These are phyloP conservation scores for Lamprotornis superbus DNA, from an alignment of 2,113 vertebrate genomes.

Conservation along the genomic window DNA sequence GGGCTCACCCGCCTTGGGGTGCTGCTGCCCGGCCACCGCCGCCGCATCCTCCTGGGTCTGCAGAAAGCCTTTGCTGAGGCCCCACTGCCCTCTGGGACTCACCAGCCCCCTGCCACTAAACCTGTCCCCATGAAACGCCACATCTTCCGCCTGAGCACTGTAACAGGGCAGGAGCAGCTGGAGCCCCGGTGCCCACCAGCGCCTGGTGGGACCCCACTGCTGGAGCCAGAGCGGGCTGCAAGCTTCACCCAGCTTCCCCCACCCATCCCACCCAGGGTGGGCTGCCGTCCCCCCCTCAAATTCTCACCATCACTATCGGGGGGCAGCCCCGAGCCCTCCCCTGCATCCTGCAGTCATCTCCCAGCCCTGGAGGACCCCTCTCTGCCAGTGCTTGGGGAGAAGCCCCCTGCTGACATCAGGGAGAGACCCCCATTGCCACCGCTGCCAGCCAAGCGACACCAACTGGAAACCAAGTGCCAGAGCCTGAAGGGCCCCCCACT, in stretches of 20 bases:
- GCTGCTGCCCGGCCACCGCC: conserved; percentile 84
- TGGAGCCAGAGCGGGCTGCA: neutral
- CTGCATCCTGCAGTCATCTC: neutral
- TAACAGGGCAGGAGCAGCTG: fast-evolving
- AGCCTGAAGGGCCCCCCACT: conserved; percentile 50
- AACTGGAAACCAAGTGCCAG: conserved; percentile 35
- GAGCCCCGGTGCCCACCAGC: neutral
- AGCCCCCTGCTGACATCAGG: neutral
- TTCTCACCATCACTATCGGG: neutral
- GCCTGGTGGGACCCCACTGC: neutral
- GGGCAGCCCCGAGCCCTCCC: fast-evolving
- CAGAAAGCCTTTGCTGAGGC: conserved; percentile 65
- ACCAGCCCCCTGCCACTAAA: neutral
- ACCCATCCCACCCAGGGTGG: conserved; percentile 85
- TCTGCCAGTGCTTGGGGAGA: neutral
- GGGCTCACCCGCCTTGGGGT: conserved; percentile 81
- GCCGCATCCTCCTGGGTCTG: conserved; percentile 85
- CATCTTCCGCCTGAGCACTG: conserved; percentile 55
- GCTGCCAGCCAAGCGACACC: conserved; percentile 75
- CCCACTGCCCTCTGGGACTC: neutral
- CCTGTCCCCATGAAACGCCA: conserved; percentile 82
- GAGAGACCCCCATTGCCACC: conserved; percentile 46
- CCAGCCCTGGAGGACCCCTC: neutral
- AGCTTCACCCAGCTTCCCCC: conserved; percentile 56
- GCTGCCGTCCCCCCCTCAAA: conserved; percentile 74